phyloP scores from a whole-genome alignment of 2,113 vertebrate genomes.

The Actenoides lindsayi region DNA sequence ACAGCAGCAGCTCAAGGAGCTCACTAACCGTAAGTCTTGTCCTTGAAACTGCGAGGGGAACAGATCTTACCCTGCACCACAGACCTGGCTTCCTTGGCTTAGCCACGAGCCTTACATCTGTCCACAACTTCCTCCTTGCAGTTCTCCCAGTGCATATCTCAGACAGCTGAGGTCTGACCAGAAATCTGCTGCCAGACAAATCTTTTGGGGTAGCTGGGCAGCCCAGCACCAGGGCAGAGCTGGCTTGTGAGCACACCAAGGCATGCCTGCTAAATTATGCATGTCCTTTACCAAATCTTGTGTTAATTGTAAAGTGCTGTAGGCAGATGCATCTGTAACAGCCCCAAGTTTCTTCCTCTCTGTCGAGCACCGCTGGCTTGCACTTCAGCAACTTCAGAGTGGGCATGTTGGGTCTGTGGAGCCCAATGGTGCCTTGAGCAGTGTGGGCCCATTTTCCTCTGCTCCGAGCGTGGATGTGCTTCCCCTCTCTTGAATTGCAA shows the following conservation, averaged over 20 bases:
- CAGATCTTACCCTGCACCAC: background rate
- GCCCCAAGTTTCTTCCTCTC: background rate
- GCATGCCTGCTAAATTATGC: background rate
- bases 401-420: rapidly evolving
- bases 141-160: background rate
- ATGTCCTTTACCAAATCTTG: background rate
- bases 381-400: background rate
- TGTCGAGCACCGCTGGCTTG: background rate
- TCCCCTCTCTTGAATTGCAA: background rate
- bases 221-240: background rate
- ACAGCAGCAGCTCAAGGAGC: conserved; percentile 90
- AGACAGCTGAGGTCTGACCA: background rate
- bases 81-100: background rate
- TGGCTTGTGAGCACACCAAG: background rate
- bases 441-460: background rate
- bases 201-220: background rate
- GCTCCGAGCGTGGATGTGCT: background rate
- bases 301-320: background rate
- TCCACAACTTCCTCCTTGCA: background rate
- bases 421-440: background rate
- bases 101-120: background rate
- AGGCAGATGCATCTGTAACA: background rate
- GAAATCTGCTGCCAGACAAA: background rate
- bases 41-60: background rate
- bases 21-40: conserved; percentile 86